Evolutionary conservation across 1,140 invertebrate species (phyloP), one percentile per base, ranked within the genome.

Genomic region (Drosophila ohnishii): DNA sequence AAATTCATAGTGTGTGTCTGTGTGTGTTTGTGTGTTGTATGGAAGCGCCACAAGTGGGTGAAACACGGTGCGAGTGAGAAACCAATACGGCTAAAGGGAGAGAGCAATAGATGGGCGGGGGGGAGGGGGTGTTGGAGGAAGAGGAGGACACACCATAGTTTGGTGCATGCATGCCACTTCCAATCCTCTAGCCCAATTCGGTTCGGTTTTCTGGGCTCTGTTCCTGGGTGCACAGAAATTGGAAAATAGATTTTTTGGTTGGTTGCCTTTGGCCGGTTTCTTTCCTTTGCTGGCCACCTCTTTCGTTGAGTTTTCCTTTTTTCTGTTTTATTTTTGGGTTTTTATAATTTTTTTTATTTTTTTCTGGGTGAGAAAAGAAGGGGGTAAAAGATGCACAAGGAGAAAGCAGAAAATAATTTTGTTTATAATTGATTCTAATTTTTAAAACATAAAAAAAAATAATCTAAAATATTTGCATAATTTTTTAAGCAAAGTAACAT

Each of bases 161-260:
- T 72, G 58, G 76, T 76, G 76, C 83, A 74, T 85, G 82, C 55
- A 57, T 51, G 50, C 48, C 53, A 47, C 45, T 40, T 48, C 53
- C 63, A 22, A 53, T 53, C 25, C 47, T 3, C 30, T 60, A 39
- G 5, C 35, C 40, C 34, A 13, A 10, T 32, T 50, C 50, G 25
- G 62, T 56, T 50, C 57, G 44, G 62, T 56, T 75, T 66, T 66
- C 44, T 71, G 39, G 53, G 14, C 42, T n/a, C 40, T 48, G 32
- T 47, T 35, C 67, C 67, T 71, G 75, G 64, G 75, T 78, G 76
- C 84, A 74, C 84, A 80, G 80, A 88, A 88, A 89, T 88, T 88
- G 84, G 85, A 88, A 88, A 88, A 88, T 88, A 88, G 84, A 88
- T 88, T 88, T 88, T 88, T 88, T 84, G 84, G 84, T 89, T 78